These are phyloP conservation scores for Lineus longissimus DNA, from an alignment of 1,140 invertebrate species.

Conservation along the genomic window DNA sequence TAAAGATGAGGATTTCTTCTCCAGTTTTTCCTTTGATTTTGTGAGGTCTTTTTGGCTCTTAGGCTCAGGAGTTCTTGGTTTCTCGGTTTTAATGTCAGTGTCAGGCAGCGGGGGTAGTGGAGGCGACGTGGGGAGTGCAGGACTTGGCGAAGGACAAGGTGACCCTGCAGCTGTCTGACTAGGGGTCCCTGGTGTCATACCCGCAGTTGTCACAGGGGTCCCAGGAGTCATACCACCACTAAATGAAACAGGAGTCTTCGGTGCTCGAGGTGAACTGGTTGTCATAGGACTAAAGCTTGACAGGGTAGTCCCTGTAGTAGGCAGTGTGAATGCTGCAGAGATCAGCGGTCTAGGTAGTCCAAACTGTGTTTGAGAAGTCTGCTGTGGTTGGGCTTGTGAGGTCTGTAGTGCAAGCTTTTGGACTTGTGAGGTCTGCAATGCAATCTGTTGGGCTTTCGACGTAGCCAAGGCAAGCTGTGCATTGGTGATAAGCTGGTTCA, in stretches of 20 bases:
- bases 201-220: neutral
- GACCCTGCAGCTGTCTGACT: neutral
- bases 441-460: constrained; percentile 1
- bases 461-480: constrained; percentile 6
- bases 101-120: constrained; percentile 13
- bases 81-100: constrained; percentile 14
- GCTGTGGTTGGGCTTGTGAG: constrained; percentile 7
- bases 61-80: constrained; percentile 6
- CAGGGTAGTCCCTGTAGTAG: constrained; percentile 1
- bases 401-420: constrained; percentile 8
- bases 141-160: constrained; percentile 11
- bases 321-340: constrained; percentile 12
- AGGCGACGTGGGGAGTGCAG: constrained; percentile 6
- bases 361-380: constrained; percentile 1
- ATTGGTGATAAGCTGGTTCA: neutral
- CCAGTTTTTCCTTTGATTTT: constrained; percentile 7
- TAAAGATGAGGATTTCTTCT: neutral
- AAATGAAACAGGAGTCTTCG: neutral
- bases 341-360: neutral
- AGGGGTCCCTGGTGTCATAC: neutral
- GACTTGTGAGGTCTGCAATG: neutral
- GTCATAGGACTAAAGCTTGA: neutral
- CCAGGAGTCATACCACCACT: neutral
- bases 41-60: constrained; percentile 12
- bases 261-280: neutral